These are phyloP conservation scores for Pygoscelis adeliae DNA, from an alignment of 2,113 vertebrate species.

Conservation along the genomic window DNA sequence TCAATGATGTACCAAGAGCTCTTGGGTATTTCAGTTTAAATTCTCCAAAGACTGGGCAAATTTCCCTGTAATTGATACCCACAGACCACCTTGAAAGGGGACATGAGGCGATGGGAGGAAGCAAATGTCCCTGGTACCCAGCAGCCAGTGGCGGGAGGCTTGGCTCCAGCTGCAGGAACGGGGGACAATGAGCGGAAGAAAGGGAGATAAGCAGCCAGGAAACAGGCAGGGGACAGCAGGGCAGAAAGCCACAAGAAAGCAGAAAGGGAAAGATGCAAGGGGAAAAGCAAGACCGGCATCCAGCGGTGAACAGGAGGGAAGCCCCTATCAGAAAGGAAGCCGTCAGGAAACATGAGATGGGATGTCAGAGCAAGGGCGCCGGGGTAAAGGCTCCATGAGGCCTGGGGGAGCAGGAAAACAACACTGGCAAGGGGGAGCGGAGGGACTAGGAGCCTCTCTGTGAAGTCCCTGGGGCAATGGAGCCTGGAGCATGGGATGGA, in stretches of 20 bases:
- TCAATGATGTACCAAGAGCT: background rate
- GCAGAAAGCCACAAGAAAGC: background rate
- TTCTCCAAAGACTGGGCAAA: background rate
- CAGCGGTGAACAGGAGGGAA: background rate
- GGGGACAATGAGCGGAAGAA: background rate
- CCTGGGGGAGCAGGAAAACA: background rate
- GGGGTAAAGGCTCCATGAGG: background rate
- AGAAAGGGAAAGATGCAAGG: background rate
- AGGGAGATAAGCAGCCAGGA: conserved; percentile 23
- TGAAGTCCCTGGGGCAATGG: background rate
- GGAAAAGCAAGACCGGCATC: background rate
- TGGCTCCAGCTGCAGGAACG: background rate
- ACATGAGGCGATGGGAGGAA: background rate
- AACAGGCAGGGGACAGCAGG: background rate
- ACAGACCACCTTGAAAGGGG: background rate
- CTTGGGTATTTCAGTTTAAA: background rate
- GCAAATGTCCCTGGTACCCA: background rate
- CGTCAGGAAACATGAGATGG: background rate
- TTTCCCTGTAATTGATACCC: background rate
- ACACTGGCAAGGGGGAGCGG: background rate
- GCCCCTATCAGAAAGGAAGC: background rate
- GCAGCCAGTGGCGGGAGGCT: background rate
- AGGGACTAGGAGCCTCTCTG: background rate
- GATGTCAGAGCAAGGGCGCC: background rate
- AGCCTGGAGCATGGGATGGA: background rate